Conservation (phyloP, 1,140 invertebrate species). For the Sarcophaga bullata region DNA sequence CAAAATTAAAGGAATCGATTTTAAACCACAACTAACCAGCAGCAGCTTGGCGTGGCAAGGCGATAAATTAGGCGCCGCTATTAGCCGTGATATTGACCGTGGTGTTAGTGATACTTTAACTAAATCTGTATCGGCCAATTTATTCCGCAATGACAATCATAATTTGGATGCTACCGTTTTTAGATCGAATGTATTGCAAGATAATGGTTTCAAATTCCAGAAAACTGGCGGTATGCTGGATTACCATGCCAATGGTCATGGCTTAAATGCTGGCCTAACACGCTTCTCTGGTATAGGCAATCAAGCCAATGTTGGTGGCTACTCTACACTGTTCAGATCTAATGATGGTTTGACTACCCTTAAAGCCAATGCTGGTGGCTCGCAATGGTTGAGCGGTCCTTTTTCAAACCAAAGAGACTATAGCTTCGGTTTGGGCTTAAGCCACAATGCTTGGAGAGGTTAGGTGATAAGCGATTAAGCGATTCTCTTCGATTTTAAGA, state of each 20-base stretch:
- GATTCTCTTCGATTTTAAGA: no score
- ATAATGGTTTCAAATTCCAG: constrained; percentile 48
- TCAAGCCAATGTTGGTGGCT: constrained; percentile 50
- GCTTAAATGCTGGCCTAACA: constrained; percentile 53
- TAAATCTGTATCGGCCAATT: background rate
- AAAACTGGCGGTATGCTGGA: constrained; percentile 55
- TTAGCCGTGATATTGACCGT: constrained; percentile 49
- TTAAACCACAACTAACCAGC: background rate
- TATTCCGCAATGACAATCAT: background rate
- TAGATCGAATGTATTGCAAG: background rate
- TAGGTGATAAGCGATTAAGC: background rate
- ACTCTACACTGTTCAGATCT: constrained; percentile 54
- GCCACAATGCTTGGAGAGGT: constrained; percentile 43
- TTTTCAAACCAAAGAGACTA: constrained; percentile 48
- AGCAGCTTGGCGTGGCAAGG: background rate
- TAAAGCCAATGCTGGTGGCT: constrained; percentile 48
- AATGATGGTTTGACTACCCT: constrained; percentile 46
- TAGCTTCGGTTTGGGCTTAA: constrained; percentile 49
- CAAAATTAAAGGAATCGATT: background rate
- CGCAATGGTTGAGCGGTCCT: constrained; percentile 54
- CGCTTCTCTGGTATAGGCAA: constrained; percentile 57
- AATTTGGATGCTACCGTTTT: background rate
- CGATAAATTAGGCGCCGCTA: constrained; percentile 46
- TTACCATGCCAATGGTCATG: constrained; percentile 56
- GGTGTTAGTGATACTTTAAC: constrained; percentile 20